Base-by-base conservation (phyloP, 2,797 vertebrate genomes). In the Anguilla megastoma region DNA sequence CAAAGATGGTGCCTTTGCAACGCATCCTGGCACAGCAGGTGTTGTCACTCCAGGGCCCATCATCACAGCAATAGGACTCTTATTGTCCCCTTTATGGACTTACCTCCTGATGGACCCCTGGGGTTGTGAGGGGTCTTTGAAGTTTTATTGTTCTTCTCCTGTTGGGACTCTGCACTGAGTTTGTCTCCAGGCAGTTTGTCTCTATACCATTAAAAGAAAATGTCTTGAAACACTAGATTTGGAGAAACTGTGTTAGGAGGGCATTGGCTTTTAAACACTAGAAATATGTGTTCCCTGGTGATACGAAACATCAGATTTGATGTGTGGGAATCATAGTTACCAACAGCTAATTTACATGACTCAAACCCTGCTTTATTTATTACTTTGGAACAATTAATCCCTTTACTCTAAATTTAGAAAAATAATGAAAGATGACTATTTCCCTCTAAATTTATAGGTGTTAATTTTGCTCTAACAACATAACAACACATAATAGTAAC, bases 401-500 rank as follows among this genome's bases (percentile, higher is more conserved):
- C 63, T 27, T 69, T 27, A 27, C 63, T n/a, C 8, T 69, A 7
- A 63, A 27, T 27, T 69, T 69, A 69, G 24, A 27, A 69, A 69
- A n/a, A 8, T 8, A 69, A 27, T 69, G 63, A 69, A n/a, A 27
- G n/a, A 10, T 45, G 41, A 45, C 24, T n/a, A 27, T 54, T 54
- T 10, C 52, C 9, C 52, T 54, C 52, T 14, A 54, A 10, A 54
- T 54, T 54, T 54, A 10, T 54, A 9, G 12, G 9, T 54, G 52
- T 54, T 10, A 14, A 54, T 54, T 54, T 54, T 54, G 52, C 52
- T 54, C 12, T 54, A 54, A 54, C 52, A 54, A 54, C 9, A 54
- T 54, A 2, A 54, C 1, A 9, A 54, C 10, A 45, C 41, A 45
- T 45, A 45, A 45, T 76, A 85, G 83, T 90, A 86, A 89, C 92